Percentiles rank a stretch among this genome's conserved stretches.
phyloP scores from a whole-genome alignment of 2,797 vertebrate genomes.

The Clangula hyemalis region DNA sequence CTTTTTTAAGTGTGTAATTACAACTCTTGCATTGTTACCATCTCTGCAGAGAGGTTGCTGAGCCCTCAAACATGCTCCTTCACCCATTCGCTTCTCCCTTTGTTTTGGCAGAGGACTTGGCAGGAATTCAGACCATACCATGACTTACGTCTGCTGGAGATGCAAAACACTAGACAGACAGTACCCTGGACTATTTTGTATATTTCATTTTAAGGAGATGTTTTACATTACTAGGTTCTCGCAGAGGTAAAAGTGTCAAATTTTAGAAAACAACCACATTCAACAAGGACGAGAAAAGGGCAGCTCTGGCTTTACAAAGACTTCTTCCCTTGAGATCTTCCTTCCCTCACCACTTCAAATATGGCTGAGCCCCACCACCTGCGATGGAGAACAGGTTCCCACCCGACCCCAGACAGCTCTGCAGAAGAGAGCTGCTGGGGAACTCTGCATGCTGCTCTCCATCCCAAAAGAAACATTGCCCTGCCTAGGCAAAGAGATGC shows the following conservation, averaged over 20 bases:
- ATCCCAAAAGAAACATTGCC: not conserved
- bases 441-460: not conserved
- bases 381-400: not conserved
- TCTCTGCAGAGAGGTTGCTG: not conserved
- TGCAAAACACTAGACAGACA: not conserved
- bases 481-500: not conserved
- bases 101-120: not conserved
- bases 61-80: not conserved
- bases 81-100: not conserved
- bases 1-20: not conserved
- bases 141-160: not conserved
- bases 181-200: not conserved
- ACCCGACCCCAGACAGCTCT: not conserved
- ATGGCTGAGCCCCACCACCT: not conserved
- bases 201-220: not conserved
- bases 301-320: not conserved
- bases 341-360: not conserved
- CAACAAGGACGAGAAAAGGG: not conserved
- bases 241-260: not conserved
- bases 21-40: not conserved
- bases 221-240: not conserved
- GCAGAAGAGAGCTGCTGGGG: not conserved
- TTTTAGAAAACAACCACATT: not conserved
- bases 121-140: not conserved
- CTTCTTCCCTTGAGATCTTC: not conserved